These are phyloP conservation scores for Anguilla rostrata DNA, from an alignment of 2,113 vertebrate species.

Conservation along the genomic window DNA sequence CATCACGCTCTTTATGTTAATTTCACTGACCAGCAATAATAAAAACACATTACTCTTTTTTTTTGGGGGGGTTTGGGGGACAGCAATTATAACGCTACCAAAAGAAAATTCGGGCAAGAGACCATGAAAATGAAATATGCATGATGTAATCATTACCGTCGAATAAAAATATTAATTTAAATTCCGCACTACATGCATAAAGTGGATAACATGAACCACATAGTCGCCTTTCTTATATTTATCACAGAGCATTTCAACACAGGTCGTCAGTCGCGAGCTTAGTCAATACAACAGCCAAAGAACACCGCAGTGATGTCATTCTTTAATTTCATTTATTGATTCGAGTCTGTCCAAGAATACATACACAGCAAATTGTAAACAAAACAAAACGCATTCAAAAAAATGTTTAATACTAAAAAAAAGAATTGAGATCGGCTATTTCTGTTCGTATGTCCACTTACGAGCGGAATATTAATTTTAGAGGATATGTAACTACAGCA, in stretches of 20 bases:
- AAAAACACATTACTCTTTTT: too few species aligned
- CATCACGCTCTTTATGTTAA: too few species aligned
- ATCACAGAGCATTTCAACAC: neutral
- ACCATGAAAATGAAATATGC: too few species aligned
- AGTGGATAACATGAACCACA: neutral
- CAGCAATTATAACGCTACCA: too few species aligned
- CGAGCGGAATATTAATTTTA: neutral
- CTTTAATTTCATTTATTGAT: neutral
- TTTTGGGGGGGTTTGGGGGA: too few species aligned
- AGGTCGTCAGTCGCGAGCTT: neutral
- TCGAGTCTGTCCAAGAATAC: neutral
- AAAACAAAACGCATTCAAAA: neutral
- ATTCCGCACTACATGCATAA: neutral
- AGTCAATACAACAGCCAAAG: neutral
- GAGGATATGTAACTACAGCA: neutral
- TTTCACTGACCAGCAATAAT: too few species aligned
- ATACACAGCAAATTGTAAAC: neutral
- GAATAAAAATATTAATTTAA: neutral
- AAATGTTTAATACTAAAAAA: neutral
- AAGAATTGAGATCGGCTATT: neutral
- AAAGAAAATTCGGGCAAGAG: too few species aligned
- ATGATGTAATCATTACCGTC: neutral
- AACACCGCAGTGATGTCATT: slow-evolving; percentile 3
- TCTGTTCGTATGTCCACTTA: neutral
- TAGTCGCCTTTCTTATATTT: neutral